These are phyloP conservation scores for Cirrhinus molitorella DNA, from an alignment of 2,797 vertebrate genomes.

Conservation along the genomic window DNA sequence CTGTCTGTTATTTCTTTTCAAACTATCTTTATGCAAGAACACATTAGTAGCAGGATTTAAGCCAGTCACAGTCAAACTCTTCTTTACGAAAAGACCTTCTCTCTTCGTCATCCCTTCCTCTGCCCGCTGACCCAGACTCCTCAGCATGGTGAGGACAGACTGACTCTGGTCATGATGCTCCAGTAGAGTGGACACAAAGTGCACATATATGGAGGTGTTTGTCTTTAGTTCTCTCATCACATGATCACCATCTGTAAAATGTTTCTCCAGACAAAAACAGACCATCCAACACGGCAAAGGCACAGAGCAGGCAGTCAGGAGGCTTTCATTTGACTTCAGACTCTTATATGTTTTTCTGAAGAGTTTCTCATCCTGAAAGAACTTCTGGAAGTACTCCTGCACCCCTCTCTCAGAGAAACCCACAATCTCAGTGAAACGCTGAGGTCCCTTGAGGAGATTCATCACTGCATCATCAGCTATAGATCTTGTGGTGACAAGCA, in stretches of 20 bases:
- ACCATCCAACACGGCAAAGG: slow-evolving; percentile 53
- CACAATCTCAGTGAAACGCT: slow-evolving; percentile 44
- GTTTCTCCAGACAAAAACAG: slow-evolving; percentile 2
- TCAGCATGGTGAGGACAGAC: slow-evolving; percentile 3
- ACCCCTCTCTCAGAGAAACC: slow-evolving; percentile 47
- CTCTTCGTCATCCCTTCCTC: neutral
- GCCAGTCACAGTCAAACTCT: neutral
- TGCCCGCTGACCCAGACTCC: slow-evolving; percentile 21
- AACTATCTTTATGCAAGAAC: slow-evolving; percentile 16
- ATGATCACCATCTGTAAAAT: neutral
- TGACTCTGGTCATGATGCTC: slow-evolving; percentile 21
- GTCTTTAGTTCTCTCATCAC: neutral
- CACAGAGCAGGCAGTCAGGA: slow-evolving; percentile 24
- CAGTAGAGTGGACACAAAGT: slow-evolving; percentile 46
- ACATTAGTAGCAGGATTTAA: neutral
- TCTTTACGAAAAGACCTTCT: slow-evolving; percentile 14
- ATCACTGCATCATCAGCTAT: neutral
- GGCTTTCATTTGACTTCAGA: neutral
- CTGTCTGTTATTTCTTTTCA: neutral
- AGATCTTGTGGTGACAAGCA: slow-evolving; percentile 42
- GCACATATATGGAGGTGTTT: slow-evolving; percentile 47
- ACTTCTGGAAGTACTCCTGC: slow-evolving; percentile 41
- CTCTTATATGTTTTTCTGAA: neutral
- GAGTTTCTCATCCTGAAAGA: slow-evolving; percentile 20
- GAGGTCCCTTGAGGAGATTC: neutral